A percentile compares a stretch with the other conserved stretches of the same genome.
Evolutionary conservation across 2,113 vertebrate species (phyloP).

Genomic region (Dinomys branickii): DNA sequence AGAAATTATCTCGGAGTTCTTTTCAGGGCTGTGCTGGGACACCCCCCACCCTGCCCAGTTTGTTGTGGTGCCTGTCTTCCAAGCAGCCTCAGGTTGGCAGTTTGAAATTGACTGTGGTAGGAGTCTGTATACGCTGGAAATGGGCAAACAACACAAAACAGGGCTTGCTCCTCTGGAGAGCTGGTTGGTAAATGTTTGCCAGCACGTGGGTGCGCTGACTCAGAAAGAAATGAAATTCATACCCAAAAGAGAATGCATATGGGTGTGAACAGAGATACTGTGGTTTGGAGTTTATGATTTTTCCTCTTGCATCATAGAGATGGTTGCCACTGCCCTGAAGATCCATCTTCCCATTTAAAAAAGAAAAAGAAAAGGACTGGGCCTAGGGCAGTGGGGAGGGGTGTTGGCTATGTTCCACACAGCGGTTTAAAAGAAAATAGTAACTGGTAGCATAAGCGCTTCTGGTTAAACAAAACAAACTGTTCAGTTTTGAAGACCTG

Average conservation of each 20-base stretch:
- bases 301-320: slow-evolving; percentile 54
- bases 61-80: not conserved
- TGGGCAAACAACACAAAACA: not conserved
- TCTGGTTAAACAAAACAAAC: not conserved
- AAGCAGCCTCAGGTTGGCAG: not conserved
- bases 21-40: rapidly evolving
- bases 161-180: not conserved
- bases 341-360: not conserved
- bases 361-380: not conserved
- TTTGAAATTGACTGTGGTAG: not conserved
- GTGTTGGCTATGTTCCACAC: not conserved
- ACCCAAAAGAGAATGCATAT: not conserved
- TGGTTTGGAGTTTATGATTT: slow-evolving; percentile 18
- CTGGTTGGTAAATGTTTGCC: not conserved
- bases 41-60: not conserved
- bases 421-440: not conserved
- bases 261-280: not conserved
- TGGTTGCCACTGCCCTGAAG: not conserved
- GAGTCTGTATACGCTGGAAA: not conserved
- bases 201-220: not conserved
- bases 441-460: not conserved
- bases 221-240: slow-evolving; percentile 49
- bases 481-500: not conserved
- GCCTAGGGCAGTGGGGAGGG: rapidly evolving
- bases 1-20: too few relatives aligned